Percentiles rank a stretch among this genome's conserved stretches.
Conservation (phyloP, 2,113 vertebrate species). For the Hydrochoerus hydrochaeris region DNA sequence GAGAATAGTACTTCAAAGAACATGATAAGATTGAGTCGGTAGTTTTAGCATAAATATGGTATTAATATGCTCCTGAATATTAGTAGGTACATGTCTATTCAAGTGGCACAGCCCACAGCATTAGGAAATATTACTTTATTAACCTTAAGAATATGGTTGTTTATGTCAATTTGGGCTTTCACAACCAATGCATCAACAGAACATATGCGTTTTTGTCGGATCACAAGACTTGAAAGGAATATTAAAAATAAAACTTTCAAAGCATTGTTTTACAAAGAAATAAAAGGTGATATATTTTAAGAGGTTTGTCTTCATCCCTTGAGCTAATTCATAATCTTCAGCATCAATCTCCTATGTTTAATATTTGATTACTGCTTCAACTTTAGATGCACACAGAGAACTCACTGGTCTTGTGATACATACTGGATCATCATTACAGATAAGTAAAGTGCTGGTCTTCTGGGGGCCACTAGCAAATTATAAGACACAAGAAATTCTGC, state of each 20-base stretch:
- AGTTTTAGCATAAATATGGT: not conserved
- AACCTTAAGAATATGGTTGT: not conserved
- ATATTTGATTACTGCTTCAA: not conserved
- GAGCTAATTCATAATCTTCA: not conserved
- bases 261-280: not conserved
- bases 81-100: not conserved
- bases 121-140: not conserved
- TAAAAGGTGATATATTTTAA: not conserved
- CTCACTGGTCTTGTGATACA: not conserved
- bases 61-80: not conserved
- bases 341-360: not conserved
- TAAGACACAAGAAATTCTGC: fast-evolving
- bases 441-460: not conserved
- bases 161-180: not conserved
- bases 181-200: not conserved
- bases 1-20: not conserved
- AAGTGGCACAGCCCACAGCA: not conserved
- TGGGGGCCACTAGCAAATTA: not conserved
- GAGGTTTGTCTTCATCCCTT: not conserved
- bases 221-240: not conserved
- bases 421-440: not conserved
- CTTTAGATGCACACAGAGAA: not conserved
- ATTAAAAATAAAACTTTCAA: not conserved
- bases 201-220: not conserved
- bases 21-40: not conserved